Evolutionary conservation across 2,797 vertebrate species (phyloP).

Genomic region (Picus viridis): DNA sequence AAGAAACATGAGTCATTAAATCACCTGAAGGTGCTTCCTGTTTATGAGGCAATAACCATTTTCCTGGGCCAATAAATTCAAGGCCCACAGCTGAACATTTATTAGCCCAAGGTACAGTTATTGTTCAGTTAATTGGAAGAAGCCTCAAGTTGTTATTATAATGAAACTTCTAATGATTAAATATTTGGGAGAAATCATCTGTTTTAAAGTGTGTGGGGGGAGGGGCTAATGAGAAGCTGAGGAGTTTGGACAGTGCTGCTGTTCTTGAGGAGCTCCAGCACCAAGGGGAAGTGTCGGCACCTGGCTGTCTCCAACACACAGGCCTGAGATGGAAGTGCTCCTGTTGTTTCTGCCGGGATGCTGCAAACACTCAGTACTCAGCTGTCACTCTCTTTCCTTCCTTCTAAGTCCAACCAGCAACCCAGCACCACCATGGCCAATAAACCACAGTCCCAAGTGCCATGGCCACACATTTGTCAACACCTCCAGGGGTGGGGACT

Average conservation of each 20-base stretch:
- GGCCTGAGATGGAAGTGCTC: too few relatives aligned
- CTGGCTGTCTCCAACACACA: too few relatives aligned
- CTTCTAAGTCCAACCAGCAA: too few relatives aligned
- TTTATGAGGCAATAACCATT: constrained; percentile 47
- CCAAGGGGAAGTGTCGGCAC: background rate
- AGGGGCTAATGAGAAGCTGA: background rate
- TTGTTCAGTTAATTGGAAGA: constrained; percentile 42
- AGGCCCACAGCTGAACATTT: background rate
- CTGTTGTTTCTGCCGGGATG: too few relatives aligned
- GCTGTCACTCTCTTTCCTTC: too few relatives aligned
- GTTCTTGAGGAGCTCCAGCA: background rate
- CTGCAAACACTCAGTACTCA: too few relatives aligned
- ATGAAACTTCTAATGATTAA: constrained; percentile 51
- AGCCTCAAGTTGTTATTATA: constrained; percentile 46
- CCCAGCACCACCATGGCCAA: too few relatives aligned
- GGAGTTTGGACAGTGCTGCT: background rate
- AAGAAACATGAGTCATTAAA: constrained; percentile 35
- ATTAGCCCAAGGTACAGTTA: constrained; percentile 44
- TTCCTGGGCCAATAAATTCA: constrained; percentile 30
- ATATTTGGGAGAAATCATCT: constrained; percentile 32
- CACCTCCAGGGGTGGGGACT: too few relatives aligned
- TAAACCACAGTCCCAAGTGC: too few relatives aligned
- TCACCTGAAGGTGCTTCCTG: constrained; percentile 16
- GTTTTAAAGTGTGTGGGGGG: background rate
- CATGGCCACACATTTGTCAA: too few relatives aligned